phyloP scores from a whole-genome alignment of 2,113 vertebrate species.

The Muscicapa adusta region DNA sequence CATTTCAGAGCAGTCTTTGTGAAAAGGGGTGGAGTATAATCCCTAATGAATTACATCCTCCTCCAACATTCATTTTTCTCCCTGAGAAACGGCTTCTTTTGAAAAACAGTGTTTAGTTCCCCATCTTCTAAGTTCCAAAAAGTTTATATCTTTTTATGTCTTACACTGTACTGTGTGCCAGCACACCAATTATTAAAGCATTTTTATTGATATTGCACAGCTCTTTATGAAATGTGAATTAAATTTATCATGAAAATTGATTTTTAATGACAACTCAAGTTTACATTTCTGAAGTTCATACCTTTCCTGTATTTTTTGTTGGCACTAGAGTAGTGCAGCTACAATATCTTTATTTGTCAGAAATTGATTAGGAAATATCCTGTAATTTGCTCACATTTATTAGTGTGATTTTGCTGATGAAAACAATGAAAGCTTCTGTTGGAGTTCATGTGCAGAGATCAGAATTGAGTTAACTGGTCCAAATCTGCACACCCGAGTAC shows the following conservation, averaged over 20 bases:
- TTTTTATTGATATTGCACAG: slow-evolving; percentile 65
- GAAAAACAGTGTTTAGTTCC: slow-evolving; percentile 23
- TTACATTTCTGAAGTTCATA: slow-evolving; percentile 64
- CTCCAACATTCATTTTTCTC: slow-evolving; percentile 13
- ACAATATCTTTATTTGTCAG: slow-evolving; percentile 1
- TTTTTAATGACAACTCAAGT: slow-evolving; percentile 69
- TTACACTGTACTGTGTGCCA: slow-evolving; percentile 46
- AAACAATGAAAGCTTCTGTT: neutral
- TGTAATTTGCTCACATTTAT: neutral
- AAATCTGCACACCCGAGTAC: neutral
- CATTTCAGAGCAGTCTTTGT: slow-evolving; percentile 51
- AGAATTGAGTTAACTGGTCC: neutral
- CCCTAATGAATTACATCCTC: slow-evolving; percentile 52
- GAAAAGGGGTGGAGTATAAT: slow-evolving; percentile 17
- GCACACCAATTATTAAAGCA: slow-evolving; percentile 60
- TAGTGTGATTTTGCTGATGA: neutral
- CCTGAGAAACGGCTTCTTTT: neutral
- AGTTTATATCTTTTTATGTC: slow-evolving; percentile 46
- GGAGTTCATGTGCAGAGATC: neutral
- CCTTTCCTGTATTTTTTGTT: neutral
- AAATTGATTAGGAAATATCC: neutral
- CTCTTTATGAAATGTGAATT: slow-evolving; percentile 56
- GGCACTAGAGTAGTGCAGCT: neutral
- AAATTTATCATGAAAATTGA: slow-evolving; percentile 71
- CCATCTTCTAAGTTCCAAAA: slow-evolving; percentile 53